phyloP scores from a whole-genome alignment of 2,797 vertebrate species.

The Potorous gilbertii region DNA sequence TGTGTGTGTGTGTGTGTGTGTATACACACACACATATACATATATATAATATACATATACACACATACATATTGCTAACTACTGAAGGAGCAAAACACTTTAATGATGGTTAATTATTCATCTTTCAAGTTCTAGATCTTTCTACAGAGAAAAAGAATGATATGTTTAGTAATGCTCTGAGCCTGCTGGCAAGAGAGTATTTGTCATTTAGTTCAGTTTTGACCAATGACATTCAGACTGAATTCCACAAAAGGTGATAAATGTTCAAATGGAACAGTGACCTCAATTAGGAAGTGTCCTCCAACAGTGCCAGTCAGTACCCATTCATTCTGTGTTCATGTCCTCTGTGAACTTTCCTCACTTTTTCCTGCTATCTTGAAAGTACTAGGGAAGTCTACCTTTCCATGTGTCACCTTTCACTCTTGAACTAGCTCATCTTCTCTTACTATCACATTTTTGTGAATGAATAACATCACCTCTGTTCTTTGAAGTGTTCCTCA shows the following conservation, averaged over 20 bases:
- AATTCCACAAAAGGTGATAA: not conserved
- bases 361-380: not conserved
- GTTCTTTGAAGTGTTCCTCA: not conserved
- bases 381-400: not conserved
- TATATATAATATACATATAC: too few relatives aligned
- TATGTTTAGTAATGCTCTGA: slow-evolving; percentile 55
- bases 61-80: not conserved
- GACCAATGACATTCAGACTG: slow-evolving; percentile 40
- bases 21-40: too few relatives aligned
- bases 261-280: not conserved
- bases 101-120: not conserved
- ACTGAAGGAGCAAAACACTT: not conserved
- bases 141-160: slow-evolving; percentile 3
- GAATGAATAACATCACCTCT: not conserved
- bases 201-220: slow-evolving; percentile 45
- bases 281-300: not conserved
- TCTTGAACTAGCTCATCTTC: not conserved
- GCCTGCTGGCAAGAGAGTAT: slow-evolving; percentile 45
- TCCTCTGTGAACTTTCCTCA: not conserved
- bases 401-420: not conserved
- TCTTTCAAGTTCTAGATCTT: slow-evolving; percentile 37
- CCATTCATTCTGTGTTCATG: not conserved
- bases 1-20: too few relatives aligned
- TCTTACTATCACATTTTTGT: not conserved
- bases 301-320: not conserved